phyloP scores from a whole-genome alignment of 2,113 vertebrate genomes.

The Coracopsis vasa region DNA sequence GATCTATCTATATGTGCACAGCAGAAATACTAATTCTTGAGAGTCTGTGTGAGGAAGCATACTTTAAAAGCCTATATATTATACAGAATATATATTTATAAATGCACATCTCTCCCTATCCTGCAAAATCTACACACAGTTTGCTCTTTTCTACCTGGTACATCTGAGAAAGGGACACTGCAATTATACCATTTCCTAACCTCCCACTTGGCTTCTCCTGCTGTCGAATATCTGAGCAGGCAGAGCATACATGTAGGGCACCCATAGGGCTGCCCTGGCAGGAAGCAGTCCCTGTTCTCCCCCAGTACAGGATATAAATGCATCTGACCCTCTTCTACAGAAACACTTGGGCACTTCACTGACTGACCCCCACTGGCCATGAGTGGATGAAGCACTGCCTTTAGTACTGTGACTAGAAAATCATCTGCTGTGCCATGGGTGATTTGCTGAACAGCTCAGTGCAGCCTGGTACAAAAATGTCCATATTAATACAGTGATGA shows the following conservation, averaged over 20 bases:
- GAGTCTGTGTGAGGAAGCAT: background rate
- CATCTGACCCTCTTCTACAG: background rate
- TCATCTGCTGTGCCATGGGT: background rate
- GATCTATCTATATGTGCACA: background rate
- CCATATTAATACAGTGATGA: background rate
- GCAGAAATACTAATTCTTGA: background rate
- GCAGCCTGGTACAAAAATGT: background rate
- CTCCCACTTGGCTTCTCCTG: background rate
- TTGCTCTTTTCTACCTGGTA: background rate
- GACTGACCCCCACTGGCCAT: background rate
- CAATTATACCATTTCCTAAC: background rate
- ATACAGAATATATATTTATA: background rate
- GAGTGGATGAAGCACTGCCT: background rate
- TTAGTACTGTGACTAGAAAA: background rate
- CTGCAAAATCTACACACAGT: background rate
- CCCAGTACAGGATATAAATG: background rate
- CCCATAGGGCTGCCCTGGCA: background rate
- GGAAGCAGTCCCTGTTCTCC: background rate
- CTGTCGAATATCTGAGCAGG: background rate
- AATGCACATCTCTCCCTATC: background rate
- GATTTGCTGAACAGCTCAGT: background rate
- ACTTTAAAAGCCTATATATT: background rate
- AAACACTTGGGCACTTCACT: background rate
- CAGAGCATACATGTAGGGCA: accelerated
- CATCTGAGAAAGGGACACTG: background rate